Evolutionary conservation across 1,140 invertebrate genomes (phyloP), one percentile per base, ranked within the genome.

Genomic region (Trachymyrmex septentrionalis): DNA sequence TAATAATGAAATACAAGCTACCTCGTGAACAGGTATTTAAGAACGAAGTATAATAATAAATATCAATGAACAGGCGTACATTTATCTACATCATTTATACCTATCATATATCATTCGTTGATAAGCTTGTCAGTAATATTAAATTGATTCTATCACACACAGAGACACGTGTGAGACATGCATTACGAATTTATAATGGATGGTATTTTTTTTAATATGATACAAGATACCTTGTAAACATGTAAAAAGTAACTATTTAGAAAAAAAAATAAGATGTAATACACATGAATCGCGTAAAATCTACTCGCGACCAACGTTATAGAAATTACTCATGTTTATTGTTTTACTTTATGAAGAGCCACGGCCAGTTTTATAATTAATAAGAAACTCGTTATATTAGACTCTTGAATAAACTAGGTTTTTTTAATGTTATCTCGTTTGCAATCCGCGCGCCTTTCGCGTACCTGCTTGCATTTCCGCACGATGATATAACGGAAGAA

Each of bases 381-480:
- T 73, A 72, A 44, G 24, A 24, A 44, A 30, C 53, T 82, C 38
- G 16, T 82, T 72, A 59, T 72, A 59, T 82, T 59, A 61, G 44
- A 71, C 19, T 73, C 53, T 48, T 48, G 78, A 21, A 82, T 21
- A 81, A 80, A 80, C 30, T 14, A 5, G 24, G 24, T 10, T 48
- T 50, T 50, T 48, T 59, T 57, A 38, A 81, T 72, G 12, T 72
- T 72, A 72, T 48, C 67, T 59, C 21, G 21, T 27, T 38, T 82
- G 38, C 38, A 12, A 73, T 73, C 38, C 10, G 80, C 64, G 48
- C 19, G 30, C 78, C 48, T 66, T 27, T n/a, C 77, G 61, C 38
- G 48, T 80, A 80, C 16, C 21, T 19, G 38, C 14, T n/a, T 55
- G 64, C 48, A 55, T 57, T 81, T 55, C 64, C 44, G 21, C 30